Evolutionary conservation across 1,140 invertebrate species (phyloP).

Genomic region (Tetranychus cinnabarinus): DNA sequence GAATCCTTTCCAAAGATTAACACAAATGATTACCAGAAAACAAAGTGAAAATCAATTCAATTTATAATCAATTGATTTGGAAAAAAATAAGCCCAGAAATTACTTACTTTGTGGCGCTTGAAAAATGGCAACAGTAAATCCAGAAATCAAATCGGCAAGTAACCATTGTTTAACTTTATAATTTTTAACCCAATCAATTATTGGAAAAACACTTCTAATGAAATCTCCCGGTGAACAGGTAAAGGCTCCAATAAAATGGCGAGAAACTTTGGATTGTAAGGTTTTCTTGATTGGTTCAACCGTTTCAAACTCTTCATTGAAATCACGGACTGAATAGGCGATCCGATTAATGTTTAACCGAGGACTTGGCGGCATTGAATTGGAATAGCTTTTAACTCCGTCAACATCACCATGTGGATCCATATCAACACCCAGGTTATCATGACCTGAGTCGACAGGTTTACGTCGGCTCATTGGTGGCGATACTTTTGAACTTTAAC

Average conservation of each 20-base stretch:
- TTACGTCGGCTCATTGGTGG: too few species aligned
- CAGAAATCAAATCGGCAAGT: slow-evolving; percentile 22
- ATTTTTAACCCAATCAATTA: slow-evolving; percentile 16
- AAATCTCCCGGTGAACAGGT: neutral
- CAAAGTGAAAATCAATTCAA: too few species aligned
- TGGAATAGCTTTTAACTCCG: neutral
- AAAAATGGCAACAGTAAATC: slow-evolving; percentile 66
- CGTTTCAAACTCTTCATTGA: neutral
- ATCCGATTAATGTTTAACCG: neutral
- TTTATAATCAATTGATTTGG: too few species aligned
- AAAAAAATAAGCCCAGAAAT: too few species aligned
- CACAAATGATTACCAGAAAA: too few species aligned
- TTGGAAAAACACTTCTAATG: slow-evolving; percentile 11
- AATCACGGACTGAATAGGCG: slow-evolving; percentile 1
- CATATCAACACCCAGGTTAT: neutral
- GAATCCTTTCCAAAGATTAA: too few species aligned
- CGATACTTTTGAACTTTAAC: too few species aligned
- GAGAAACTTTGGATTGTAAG: neutral
- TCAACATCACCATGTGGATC: neutral
- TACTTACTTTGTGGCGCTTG: slow-evolving; percentile 53
- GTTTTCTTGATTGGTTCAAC: neutral
- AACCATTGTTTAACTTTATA: slow-evolving; percentile 13
- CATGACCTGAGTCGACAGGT: too few species aligned
- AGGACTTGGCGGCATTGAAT: neutral
- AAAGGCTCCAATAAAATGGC: neutral